A percentile compares a stretch with the other conserved stretches of the same genome.
Conservation (phyloP, 2,797 vertebrate species). For the Oryzias dopingdopingensis region DNA sequence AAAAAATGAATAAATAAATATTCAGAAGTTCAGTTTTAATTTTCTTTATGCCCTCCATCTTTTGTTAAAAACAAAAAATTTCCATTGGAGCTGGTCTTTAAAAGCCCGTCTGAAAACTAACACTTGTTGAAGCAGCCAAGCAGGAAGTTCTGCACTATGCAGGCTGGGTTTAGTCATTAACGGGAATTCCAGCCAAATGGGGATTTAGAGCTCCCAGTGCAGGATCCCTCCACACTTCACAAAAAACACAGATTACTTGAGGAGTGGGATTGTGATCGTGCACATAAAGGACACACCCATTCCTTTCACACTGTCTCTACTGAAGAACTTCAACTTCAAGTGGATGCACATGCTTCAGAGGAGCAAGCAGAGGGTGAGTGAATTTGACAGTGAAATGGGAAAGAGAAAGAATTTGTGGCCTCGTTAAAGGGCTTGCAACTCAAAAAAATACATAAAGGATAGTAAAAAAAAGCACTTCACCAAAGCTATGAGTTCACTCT, state of each 20-base stretch:
- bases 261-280: slow-evolving; percentile 31
- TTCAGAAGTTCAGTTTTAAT: too few species aligned
- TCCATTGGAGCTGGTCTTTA: slow-evolving; percentile 68
- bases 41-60: too few species aligned
- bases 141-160: slow-evolving; percentile 60
- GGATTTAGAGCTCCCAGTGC: slow-evolving; percentile 66
- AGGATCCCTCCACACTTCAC: slow-evolving; percentile 34
- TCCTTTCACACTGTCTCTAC: slow-evolving; percentile 43
- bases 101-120: slow-evolving; percentile 73
- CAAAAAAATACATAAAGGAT: slow-evolving; percentile 43
- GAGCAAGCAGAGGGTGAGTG: slow-evolving; percentile 16
- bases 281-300: slow-evolving; percentile 17
- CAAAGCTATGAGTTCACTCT: slow-evolving; percentile 36
- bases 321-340: slow-evolving; percentile 39
- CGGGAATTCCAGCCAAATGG: slow-evolving; percentile 72
- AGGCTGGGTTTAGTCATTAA: slow-evolving; percentile 63
- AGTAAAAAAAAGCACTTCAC: slow-evolving; percentile 27
- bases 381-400: slow-evolving; percentile 35
- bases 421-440: slow-evolving; percentile 41
- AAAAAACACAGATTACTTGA: slow-evolving; percentile 58
- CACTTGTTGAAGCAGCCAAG: slow-evolving; percentile 63
- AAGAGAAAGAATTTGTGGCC: slow-evolving; percentile 30
- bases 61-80: background rate
- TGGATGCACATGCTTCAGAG: slow-evolving; percentile 40
- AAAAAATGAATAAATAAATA: too few species aligned